Base-by-base conservation (phyloP, 2,113 vertebrate genomes). In the Anhinga rufa region DNA sequence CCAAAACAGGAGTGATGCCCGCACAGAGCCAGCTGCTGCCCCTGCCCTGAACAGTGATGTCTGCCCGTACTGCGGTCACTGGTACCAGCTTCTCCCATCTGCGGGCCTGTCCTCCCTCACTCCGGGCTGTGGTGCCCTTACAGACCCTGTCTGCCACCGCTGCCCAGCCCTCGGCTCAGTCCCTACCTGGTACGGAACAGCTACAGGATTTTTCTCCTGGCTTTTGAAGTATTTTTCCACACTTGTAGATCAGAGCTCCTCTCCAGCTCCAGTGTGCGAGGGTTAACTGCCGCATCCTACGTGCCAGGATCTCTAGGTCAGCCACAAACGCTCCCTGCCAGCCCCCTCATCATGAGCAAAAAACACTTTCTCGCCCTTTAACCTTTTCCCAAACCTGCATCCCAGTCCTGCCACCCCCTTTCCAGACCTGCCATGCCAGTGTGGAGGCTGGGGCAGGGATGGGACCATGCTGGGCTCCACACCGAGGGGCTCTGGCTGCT, bases 111-210 rank as follows among this genome's bases (percentile, higher is more conserved):
- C 26, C 42, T 38, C 68, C 75, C 70, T n/a, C 1, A 0, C 7
- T n/a, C 25, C 4, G 2, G 11, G 15, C 65, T 10, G 44, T 0
- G 3, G 3, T 42, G 90, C 12, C 77, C 44, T 2, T 15, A 5
- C 0, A 2, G 52, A 14, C 13, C 28, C 22, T 2, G 5, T 10
- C 55, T 44, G 42, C 3, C 2, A 14, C 22, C 4, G 1, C 36
- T 28, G 48, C 52, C 9, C 31, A 54, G 42, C 61, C 22, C 62
- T 24, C 4, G 0, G 42, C 72, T 71, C 18, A 0, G 25, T 42
- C 26, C 40, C 82, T 18, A 6, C 44, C 65, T 31, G 52, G 16
- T 14, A 8, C 1, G 0, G 51, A 62, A 55, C 68, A 72, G 68
- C 34, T 31, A 6, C 51, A 28, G 9, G 9, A 10, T 29, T 49